These are phyloP conservation scores for Rhabdomys pumilio DNA, from an alignment of 2,797 vertebrate species.

Conservation along the genomic window DNA sequence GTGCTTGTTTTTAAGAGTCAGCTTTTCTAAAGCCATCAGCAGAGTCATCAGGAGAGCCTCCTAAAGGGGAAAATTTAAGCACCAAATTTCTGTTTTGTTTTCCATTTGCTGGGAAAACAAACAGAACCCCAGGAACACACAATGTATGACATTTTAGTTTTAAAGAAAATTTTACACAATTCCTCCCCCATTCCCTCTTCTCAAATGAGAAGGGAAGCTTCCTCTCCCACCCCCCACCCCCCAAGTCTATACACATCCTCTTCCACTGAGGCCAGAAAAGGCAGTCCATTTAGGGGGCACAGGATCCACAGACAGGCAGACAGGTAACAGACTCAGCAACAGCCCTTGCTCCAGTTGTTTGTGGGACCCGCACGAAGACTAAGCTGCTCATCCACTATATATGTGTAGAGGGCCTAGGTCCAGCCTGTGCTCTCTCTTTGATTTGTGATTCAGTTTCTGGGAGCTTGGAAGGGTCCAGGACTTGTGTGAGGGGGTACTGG, in stretches of 20 bases:
- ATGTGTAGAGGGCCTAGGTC: not conserved
- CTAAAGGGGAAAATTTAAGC: not conserved
- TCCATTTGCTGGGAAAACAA: constrained; percentile 29
- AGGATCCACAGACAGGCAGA: not conserved
- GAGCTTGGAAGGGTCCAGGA: not conserved
- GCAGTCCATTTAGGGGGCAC: not conserved
- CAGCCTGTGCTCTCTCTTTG: not conserved
- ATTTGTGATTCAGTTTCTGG: not conserved
- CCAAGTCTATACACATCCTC: not conserved
- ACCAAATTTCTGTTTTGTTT: constrained; percentile 37
- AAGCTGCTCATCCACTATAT: not conserved
- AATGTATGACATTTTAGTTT: not conserved
- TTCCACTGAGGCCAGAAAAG: not conserved
- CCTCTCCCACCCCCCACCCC: too few species aligned
- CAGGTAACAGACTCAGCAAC: too few species aligned
- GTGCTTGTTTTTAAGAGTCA: constrained; percentile 31
- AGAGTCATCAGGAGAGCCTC: not conserved
- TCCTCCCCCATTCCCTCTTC: not conserved
- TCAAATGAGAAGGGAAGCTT: not conserved
- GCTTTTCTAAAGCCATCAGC: constrained; percentile 12
- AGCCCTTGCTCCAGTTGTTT: too few species aligned
- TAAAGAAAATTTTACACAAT: not conserved
- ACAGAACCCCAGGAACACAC: not conserved
- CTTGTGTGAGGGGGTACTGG: not conserved
- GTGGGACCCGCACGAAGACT: not conserved